Evolutionary conservation across 2,888 invertebrate species (phyloP).

Genomic region (Autographa pulchrina): DNA sequence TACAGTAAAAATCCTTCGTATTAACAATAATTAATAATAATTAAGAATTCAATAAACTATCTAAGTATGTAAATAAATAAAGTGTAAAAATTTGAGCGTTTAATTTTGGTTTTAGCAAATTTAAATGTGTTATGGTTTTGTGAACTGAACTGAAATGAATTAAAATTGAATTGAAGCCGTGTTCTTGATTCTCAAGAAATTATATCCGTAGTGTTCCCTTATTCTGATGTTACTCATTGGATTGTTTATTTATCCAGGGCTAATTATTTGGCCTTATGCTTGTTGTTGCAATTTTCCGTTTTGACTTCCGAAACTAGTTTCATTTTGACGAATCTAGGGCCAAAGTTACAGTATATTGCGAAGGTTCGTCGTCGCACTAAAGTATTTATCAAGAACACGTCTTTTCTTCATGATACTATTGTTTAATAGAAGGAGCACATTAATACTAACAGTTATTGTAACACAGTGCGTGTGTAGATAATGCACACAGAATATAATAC

Average conservation of each 20-base stretch:
- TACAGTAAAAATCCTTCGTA: constrained; percentile 50
- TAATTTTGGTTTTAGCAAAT: constrained; percentile 25
- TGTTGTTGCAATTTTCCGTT: no score
- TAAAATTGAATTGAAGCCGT: neutral
- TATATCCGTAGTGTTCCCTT: no score
- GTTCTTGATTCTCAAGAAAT: neutral
- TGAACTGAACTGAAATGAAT: neutral
- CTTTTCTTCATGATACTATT: constrained; percentile 32
- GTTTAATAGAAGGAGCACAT: constrained; percentile 49
- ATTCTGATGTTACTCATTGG: neutral
- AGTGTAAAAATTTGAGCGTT: constrained; percentile 49
- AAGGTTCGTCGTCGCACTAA: neutral
- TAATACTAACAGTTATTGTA: constrained; percentile 50
- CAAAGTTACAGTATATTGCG: no score
- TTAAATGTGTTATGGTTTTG: neutral
- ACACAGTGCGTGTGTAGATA: constrained; percentile 24
- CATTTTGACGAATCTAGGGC: no score
- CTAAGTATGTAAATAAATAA: constrained; percentile 36
- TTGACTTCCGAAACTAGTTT: no score
- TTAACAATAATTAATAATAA: constrained; percentile 55
- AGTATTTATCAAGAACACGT: constrained; percentile 12
- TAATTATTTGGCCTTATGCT: no score
- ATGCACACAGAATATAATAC: constrained; percentile 34
- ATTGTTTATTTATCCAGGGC: no score
- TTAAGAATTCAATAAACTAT: constrained; percentile 48